Evolutionary conservation across 2,113 vertebrate species (phyloP).

Genomic region (Neolamprologus caudopunctatus): DNA sequence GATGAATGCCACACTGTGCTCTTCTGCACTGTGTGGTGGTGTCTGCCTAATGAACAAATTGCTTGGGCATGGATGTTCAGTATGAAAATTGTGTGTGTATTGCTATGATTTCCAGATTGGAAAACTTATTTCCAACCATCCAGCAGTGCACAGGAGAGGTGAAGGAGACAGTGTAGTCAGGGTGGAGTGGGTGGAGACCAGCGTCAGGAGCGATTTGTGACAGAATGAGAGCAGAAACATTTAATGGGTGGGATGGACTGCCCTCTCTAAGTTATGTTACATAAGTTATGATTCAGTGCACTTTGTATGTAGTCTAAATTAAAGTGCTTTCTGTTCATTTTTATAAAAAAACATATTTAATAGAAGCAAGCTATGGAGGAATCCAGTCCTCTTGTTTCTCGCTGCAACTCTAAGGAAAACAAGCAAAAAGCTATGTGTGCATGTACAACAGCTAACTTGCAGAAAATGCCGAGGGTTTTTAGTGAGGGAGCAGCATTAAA

Average conservation of each 20-base stretch:
- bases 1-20: neutral
- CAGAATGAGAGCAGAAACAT: neutral
- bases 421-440: accelerated
- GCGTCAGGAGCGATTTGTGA: accelerated
- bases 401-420: accelerated
- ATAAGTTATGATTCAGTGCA: accelerated
- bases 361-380: accelerated
- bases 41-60: accelerated
- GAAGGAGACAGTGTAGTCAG: accelerated
- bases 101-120: neutral
- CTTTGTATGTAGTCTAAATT: neutral
- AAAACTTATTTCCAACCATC: neutral
- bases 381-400: accelerated
- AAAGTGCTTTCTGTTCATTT: neutral
- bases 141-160: neutral
- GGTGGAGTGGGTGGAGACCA: neutral
- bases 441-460: accelerated
- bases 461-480: constrained; percentile 15
- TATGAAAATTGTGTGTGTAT: accelerated
- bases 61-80: accelerated
- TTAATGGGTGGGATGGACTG: neutral
- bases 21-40: neutral
- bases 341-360: accelerated
- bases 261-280: neutral
- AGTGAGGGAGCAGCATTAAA: neutral